Evolutionary conservation across 2,113 vertebrate species (phyloP), one percentile per base, ranked within the genome.

Genomic region (Datnioides undecimradiatus): DNA sequence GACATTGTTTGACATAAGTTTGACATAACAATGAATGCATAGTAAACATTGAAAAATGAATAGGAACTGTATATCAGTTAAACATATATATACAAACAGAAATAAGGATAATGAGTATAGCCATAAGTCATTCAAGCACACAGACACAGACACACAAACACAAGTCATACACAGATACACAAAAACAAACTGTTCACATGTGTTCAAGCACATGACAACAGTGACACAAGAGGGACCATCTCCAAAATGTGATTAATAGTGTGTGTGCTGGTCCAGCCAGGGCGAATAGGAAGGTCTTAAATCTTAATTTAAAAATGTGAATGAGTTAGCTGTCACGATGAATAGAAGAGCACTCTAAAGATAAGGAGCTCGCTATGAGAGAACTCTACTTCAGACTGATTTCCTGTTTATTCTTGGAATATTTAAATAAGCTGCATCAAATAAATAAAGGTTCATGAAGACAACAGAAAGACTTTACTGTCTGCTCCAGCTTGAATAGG

Each of bases 401-500:
- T 82, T 79, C 85, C 73, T 89, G 75, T 89, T 82, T 77, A 79
- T 83, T 63, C 21, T 59, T 59, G 0, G 34, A 76, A 40, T 81
- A 68, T 86, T 79, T 59, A 65, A 85, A 85, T 83, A 69, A 84
- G 64, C 58, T 68, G 43, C 55, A 57, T 52, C 71, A 41, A 67
- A 64, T 69, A 65, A 91, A 76, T 19, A 70, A 43, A 52, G 23
- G 14, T 63, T 40, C 49, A 46, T 21, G 25, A 67, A 81, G 57
- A 78, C 67, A 75, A 19, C 40, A 51, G 66, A 75, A 21, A 58
- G 63, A 49, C 40, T 36, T 27, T 6, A 19, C 25, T 57, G 68
- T 70, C 34, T 59, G 52, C n/a, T 62, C 4, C 69, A 65, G 34
- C 52, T 52, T 57, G n/a, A 85, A 59, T 19, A 60, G 29, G 45